Evolutionary conservation across 2,888 invertebrate species (phyloP), one percentile per base, ranked within the genome.

Genomic region (Pomacea canaliculata): DNA sequence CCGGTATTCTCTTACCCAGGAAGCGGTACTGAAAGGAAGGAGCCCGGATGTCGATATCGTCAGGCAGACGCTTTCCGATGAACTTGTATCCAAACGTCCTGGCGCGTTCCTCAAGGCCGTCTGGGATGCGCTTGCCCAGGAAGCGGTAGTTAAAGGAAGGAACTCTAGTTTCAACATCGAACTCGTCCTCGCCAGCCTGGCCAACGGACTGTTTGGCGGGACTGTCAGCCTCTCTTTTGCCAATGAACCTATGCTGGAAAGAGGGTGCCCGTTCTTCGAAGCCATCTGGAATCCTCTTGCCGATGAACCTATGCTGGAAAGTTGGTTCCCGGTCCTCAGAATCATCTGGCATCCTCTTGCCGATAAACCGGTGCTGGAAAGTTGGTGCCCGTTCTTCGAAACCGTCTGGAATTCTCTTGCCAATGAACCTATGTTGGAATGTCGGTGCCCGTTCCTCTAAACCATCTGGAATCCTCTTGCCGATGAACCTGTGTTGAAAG

Each of bases 1-100:
- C 69, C 3, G 69, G 69, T 13, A 69, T n/a, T 8, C 79, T 70
- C 60, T 79, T 79, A 8, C 79, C 79, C 0, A 79, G 77, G 66
- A 79, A 77, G n/a, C 62, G 62, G 56, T 79, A 72, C 12, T 60
- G 19, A 46, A 73, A 79, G 4, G 23, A 23, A 23, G 75, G 72
- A 10, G 19, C 74, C 46, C 77, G 7, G 49, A 59, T 8, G 49
- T 65, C 23, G 4, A 63, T 48, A 37, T 18, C 60, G 27, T 67
- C 59, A 37, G 49, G 63, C 65, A 70, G 56, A 16, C 78, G 75
- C 23, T 76, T 78, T 0, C 76, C 76, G 27, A 78, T 73, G 63
- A 76, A 78, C 8, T 71, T 23, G 49, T 56, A 67, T 37, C 70
- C 68, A n/a, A 48, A 59, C 2, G 66, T 13, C 0, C 48, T 49